These are phyloP conservation scores for Heliconius hewitsoni DNA, from an alignment of 1,140 invertebrate genomes.

Conservation along the genomic window DNA sequence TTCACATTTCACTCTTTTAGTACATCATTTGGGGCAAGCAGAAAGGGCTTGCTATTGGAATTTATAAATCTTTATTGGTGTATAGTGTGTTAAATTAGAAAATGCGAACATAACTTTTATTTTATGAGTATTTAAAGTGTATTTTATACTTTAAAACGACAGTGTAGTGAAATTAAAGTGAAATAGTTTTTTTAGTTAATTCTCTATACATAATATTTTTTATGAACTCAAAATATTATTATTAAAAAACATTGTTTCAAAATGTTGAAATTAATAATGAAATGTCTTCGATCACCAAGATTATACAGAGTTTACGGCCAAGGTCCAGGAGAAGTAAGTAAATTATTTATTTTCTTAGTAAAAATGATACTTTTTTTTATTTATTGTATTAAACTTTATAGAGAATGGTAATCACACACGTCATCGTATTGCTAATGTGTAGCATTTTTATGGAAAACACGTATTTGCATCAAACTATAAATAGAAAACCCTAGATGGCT, in stretches of 20 bases:
- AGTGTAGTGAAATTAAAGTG: background rate
- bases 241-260: constrained; percentile 4
- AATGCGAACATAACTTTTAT: background rate
- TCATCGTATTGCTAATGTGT: background rate
- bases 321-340: constrained; percentile 53
- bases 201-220: background rate
- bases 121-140: background rate
- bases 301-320: constrained; percentile 62
- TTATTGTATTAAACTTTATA: background rate
- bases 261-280: constrained; percentile 43
- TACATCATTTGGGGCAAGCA: background rate
- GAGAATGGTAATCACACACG: background rate
- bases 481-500: constrained; percentile 6
- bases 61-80: background rate
- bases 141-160: background rate
- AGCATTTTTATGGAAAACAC: background rate
- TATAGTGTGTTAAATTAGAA: background rate
- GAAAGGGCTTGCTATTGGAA: background rate
- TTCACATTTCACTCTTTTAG: background rate
- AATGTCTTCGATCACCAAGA: constrained; percentile 52
- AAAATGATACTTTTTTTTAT: background rate
- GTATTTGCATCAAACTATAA: background rate
- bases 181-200: background rate
- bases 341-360: background rate
- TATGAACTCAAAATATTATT: background rate